These are phyloP conservation scores for Chelonus formosanus DNA, from an alignment of 2,888 invertebrate genomes.

Conservation along the genomic window DNA sequence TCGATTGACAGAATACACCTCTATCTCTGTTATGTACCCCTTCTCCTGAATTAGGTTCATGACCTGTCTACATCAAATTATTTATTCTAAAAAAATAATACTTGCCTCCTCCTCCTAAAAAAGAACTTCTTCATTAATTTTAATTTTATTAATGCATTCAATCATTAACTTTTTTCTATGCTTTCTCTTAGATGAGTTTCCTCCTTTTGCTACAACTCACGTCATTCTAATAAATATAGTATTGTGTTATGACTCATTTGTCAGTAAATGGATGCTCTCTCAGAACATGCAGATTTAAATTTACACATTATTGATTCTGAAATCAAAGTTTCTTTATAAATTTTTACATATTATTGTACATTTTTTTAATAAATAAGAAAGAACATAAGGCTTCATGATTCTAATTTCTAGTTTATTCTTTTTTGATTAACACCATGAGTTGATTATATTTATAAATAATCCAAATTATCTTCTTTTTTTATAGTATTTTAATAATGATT, in stretches of 20 bases:
- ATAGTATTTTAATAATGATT: no score
- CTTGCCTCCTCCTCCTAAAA: no score
- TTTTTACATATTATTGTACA: not conserved
- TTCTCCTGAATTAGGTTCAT: slow-evolving; percentile 41
- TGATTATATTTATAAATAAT: no score
- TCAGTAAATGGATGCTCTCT: slow-evolving; percentile 26
- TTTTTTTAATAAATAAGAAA: no score
- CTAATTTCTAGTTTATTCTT: no score
- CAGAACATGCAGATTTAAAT: not conserved
- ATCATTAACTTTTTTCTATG: not conserved
- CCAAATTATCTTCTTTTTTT: no score
- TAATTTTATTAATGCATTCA: no score
- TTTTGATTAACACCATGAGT: no score
- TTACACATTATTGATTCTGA: slow-evolving; percentile 6
- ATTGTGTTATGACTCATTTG: slow-evolving; percentile 37
- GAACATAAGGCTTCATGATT: no score
- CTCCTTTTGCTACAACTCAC: slow-evolving; percentile 22
- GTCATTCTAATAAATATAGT: slow-evolving; percentile 39
- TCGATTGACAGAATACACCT: slow-evolving; percentile 33
- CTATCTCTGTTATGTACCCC: slow-evolving; percentile 13
- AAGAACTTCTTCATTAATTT: no score
- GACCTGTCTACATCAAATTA: slow-evolving; percentile 41
- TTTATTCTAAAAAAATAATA: slow-evolving; percentile 20
- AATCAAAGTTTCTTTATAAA: not conserved
- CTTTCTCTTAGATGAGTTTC: not conserved